These are phyloP conservation scores for Mycteria americana DNA, from an alignment of 2,797 vertebrate species.

Conservation along the genomic window DNA sequence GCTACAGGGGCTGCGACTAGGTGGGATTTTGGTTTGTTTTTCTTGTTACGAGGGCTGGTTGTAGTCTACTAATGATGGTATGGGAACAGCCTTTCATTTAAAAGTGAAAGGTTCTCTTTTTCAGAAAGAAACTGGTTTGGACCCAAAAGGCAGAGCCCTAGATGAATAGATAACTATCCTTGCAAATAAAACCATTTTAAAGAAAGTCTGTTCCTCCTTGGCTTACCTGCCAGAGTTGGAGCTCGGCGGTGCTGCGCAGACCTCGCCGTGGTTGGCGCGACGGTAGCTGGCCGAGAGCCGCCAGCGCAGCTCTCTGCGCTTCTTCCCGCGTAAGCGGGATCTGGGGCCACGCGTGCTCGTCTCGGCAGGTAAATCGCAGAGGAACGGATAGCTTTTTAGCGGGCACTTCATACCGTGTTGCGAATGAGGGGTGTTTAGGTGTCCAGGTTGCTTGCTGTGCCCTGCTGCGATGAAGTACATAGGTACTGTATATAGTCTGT, in stretches of 20 bases:
- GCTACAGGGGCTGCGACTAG: not conserved
- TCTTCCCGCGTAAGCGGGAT: rapidly evolving
- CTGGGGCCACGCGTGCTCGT: not conserved
- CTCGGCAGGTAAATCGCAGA: not conserved
- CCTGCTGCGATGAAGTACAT: not conserved
- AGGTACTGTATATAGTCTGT: conserved; percentile 32
- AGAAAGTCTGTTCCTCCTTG: not conserved
- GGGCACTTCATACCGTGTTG: rapidly evolving
- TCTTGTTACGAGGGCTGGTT: not conserved
- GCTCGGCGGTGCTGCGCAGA: not conserved
- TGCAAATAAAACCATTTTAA: not conserved
- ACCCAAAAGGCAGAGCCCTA: not conserved
- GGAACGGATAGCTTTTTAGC: not conserved
- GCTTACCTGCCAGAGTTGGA: not conserved
- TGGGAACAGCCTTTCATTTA: not conserved
- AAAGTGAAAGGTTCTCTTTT: not conserved
- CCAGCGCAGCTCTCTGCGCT: not conserved
- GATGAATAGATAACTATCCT: not conserved
- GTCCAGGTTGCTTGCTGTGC: not conserved
- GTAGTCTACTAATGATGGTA: not conserved
- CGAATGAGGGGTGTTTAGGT: not conserved
- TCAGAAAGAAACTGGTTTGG: not conserved
- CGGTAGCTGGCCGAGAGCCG: not conserved
- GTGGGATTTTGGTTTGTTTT: not conserved
- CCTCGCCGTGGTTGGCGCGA: rapidly evolving